A percentile compares a stretch with the other conserved stretches of the same genome.
Conservation (phyloP, 2,797 vertebrate species). For the Merluccius polli region DNA sequence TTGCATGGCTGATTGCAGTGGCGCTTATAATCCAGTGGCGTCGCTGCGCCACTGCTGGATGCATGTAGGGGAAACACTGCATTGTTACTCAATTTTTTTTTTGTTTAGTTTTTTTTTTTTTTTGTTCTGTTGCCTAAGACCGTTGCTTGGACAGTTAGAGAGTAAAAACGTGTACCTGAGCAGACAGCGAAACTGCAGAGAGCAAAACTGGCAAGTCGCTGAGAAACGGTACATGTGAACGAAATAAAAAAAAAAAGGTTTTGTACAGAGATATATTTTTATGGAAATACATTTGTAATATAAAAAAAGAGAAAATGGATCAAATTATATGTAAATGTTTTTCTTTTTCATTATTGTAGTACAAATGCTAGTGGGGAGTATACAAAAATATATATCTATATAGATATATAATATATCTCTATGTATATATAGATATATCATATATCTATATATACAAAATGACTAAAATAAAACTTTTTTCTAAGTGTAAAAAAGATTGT, state of each 20-base stretch:
- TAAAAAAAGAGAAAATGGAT: conserved; percentile 78
- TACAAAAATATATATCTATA: conserved; percentile 73
- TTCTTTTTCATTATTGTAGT: conserved; percentile 97
- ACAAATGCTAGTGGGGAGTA: conserved; percentile 86
- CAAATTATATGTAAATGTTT: conserved; percentile 92
- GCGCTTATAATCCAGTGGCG: no score
- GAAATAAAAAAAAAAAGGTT: conserved; percentile 67
- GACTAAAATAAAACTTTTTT: conserved; percentile 86
- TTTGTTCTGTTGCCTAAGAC: conserved; percentile 59
- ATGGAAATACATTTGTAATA: conserved; percentile 99
- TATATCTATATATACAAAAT: conserved; percentile 78
- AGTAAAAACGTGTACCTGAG: conserved; percentile 41
- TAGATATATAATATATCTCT: conserved; percentile 67
- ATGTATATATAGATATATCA: conserved; percentile 62
- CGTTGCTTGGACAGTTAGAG: conserved; percentile 37
- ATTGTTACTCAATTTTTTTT: not conserved
- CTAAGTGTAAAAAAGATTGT: conserved; percentile 98
- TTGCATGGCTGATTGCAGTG: no score
- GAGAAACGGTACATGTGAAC: conserved; percentile 62
- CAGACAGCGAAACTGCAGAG: conserved; percentile 42
- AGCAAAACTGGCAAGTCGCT: conserved; percentile 44
- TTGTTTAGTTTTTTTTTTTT: not conserved
- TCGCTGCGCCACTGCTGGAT: no score
- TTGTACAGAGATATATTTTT: conserved; percentile 99
- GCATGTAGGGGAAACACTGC: no score